Conservation (phyloP, 2,113 vertebrate species). For the Hepsetus odoe region DNA sequence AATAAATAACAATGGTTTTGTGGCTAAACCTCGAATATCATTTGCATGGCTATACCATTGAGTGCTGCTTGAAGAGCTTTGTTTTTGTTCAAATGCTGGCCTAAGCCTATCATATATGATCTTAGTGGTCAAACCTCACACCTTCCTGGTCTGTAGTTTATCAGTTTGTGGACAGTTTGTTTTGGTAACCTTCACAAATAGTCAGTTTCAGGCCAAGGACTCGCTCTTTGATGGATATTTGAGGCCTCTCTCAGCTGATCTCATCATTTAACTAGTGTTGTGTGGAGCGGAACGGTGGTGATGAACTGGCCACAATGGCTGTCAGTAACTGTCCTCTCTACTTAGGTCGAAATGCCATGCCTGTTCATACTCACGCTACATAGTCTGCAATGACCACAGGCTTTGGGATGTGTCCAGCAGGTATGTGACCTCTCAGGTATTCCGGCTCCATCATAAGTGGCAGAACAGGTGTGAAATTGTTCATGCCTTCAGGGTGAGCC, state of each 20-base stretch:
- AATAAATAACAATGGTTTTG: neutral
- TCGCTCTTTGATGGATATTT: neutral
- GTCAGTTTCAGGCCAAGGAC: neutral
- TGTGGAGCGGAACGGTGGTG: neutral
- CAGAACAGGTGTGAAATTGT: slow-evolving; percentile 11
- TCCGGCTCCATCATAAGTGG: slow-evolving; percentile 77
- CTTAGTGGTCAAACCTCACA: too few relatives aligned
- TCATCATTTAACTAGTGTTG: neutral
- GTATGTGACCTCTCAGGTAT: slow-evolving; percentile 86
- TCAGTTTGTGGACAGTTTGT: too few relatives aligned
- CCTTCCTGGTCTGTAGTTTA: too few relatives aligned
- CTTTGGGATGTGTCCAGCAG: slow-evolving; percentile 91
- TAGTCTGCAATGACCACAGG: slow-evolving; percentile 94
- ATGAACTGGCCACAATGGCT: neutral
- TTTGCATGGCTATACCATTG: too few relatives aligned
- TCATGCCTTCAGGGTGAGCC: slow-evolving; percentile 60
- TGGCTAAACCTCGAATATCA: too few relatives aligned
- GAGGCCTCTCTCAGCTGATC: neutral
- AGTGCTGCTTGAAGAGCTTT: too few relatives aligned
- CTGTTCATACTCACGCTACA: slow-evolving; percentile 82
- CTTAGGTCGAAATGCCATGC: neutral
- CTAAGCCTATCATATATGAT: too few relatives aligned
- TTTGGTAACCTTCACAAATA: neutral
- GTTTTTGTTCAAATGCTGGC: too few relatives aligned
- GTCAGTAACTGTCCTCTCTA: too few relatives aligned